Percentiles rank a stretch among this genome's conserved stretches.
Evolutionary conservation across 2,113 vertebrate species (phyloP).

Genomic region (Jaculus jaculus): DNA sequence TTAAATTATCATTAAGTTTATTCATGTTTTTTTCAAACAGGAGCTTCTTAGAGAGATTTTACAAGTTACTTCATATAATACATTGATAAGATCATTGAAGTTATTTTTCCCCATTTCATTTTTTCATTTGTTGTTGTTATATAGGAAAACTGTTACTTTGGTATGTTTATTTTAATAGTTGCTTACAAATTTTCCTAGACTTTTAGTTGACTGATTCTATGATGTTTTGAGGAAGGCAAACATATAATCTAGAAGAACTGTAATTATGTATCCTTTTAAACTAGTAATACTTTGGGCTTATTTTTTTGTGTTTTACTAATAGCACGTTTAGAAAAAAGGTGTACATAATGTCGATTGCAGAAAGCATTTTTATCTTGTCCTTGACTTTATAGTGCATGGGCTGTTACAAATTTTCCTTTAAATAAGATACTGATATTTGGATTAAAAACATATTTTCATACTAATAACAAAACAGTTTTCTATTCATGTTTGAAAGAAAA

Average conservation of each 20-base stretch:
- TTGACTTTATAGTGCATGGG: constrained; percentile 27
- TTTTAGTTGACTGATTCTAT: constrained; percentile 46
- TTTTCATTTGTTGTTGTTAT: constrained; percentile 43
- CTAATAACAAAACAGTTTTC: constrained; percentile 11
- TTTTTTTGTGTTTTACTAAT: constrained; percentile 50
- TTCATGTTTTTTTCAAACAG: constrained; percentile 36
- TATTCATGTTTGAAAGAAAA: constrained; percentile 50
- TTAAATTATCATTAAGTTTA: background rate
- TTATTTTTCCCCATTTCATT: constrained; percentile 17
- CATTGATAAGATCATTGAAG: background rate
- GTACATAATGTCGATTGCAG: background rate
- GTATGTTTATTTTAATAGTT: constrained; percentile 29
- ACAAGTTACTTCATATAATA: constrained; percentile 22
- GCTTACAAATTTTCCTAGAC: constrained; percentile 42
- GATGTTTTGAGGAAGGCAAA: constrained; percentile 29
- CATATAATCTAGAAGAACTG: constrained; percentile 36
- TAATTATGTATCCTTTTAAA: constrained; percentile 45
- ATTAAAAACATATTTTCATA: constrained; percentile 22
- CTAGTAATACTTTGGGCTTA: constrained; percentile 43
- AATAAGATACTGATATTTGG: constrained; percentile 19
- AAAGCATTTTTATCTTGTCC: constrained; percentile 4
- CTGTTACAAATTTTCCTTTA: constrained; percentile 28
- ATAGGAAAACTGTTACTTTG: constrained; percentile 42
- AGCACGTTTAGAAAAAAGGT: constrained; percentile 23
- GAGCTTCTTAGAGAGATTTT: background rate